Evolutionary conservation across 2,888 invertebrate genomes (phyloP), one percentile per base, ranked within the genome.

Genomic region (Latrodectus hesperus): DNA sequence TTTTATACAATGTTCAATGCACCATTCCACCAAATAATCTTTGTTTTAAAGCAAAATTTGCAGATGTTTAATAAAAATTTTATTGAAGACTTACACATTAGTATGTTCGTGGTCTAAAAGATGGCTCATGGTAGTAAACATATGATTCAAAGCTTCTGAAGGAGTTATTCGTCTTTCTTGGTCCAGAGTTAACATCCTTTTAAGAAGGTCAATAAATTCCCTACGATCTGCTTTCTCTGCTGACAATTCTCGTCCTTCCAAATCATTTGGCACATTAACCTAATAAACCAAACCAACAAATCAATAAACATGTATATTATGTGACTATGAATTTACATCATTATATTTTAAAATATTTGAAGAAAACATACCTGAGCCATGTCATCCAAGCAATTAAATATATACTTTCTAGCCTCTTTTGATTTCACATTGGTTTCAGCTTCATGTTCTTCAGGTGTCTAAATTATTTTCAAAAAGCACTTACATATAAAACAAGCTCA

Each of bases 161-260:
- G 99, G 99, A 26, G 97, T 97, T 91, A 99, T 97, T 77, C 99
- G 94, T 83, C 98, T 94, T 92, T 99, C 99, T 95, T 97, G 93
- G 94, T 99, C 99, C 95, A 99, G 96, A n/a, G 98, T 98, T 83
- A 99, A 94, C 99, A 99, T 99, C 91, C 97, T 94, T 93, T 99
- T 99, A 78, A 99, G 94, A 91, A 99, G 94, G 93, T 99, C 99
- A 90, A 99, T 99, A 92, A 99, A 99, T 93, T 99, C 99, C 91
- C 97, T 94, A 89, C 99, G 94, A 93, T 99, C 99, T 52, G 98
- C 97, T 92, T 99, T 99, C 93, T 99, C 99, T 0, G 98, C 98
- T 92, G 98, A 93, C 90, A 99, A 93, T 92, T 99, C 99, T 89
- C 98, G 97, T 51, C 98, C 98, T 93, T 99, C 99, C 91, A 99